Conservation (phyloP, 1,140 invertebrate species). For the Drosophila yakuba region DNA sequence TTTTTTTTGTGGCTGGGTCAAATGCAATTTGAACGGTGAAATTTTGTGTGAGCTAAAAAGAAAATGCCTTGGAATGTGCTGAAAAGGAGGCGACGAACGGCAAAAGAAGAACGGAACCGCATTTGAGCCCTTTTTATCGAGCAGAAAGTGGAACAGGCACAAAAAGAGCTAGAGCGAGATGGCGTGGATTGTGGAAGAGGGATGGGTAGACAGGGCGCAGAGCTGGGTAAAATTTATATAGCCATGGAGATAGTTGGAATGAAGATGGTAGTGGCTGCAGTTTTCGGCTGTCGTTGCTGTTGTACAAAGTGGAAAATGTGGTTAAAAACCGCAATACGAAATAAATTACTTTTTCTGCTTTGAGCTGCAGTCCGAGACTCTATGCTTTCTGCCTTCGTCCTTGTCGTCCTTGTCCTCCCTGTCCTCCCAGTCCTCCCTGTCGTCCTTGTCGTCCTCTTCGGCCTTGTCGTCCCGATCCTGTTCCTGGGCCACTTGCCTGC, state of each 20-base stretch:
- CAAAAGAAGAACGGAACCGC: conserved; percentile 72
- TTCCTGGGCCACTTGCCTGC: conserved; percentile 39
- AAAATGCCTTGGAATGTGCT: conserved; percentile 56
- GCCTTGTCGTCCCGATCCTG: background rate
- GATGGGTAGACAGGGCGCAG: background rate
- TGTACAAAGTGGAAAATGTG: conserved; percentile 83
- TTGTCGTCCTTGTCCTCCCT: conserved; percentile 4
- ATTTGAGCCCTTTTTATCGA: conserved; percentile 82
- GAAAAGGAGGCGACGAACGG: conserved; percentile 56
- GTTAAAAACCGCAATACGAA: conserved; percentile 83
- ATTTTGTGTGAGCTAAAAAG: conserved; percentile 48
- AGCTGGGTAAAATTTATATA: conserved; percentile 56
- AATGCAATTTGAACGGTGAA: conserved; percentile 65
- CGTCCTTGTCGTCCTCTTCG: conserved; percentile 17
- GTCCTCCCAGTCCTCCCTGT: conserved; percentile 1
- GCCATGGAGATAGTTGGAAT: conserved; percentile 52
- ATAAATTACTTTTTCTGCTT: conserved; percentile 84
- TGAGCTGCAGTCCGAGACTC: conserved; percentile 64
- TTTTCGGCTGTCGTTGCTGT: conserved; percentile 78
- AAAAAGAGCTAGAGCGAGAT: conserved; percentile 34
- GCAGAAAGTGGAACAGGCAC: conserved; percentile 59
- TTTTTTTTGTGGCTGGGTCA: conserved; percentile 39
- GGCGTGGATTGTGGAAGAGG: background rate
- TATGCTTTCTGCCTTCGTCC: conserved; percentile 1
- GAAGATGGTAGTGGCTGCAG: conserved; percentile 56